These are phyloP conservation scores for Myotis vivesi DNA, from an alignment of 2,797 vertebrate genomes.

Conservation along the genomic window DNA sequence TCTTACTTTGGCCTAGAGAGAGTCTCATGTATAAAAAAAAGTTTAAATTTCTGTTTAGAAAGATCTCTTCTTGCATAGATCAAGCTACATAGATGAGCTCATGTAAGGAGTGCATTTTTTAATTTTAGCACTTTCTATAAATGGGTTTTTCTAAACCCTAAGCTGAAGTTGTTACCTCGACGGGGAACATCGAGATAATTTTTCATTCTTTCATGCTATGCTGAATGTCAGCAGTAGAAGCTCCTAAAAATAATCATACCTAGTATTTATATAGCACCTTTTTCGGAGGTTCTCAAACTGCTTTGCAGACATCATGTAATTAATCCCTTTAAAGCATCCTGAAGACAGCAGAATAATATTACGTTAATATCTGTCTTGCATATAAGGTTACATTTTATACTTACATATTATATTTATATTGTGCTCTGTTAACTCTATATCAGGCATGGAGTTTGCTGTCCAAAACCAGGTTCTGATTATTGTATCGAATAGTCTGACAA, in stretches of 20 bases:
- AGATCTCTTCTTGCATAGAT: conserved; percentile 68
- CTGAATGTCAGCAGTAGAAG: conserved; percentile 76
- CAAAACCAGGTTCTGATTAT: not conserved
- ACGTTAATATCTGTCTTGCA: conserved; percentile 63
- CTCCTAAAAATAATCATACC: conserved; percentile 79
- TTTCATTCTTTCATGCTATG: conserved; percentile 81
- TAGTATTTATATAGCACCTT: conserved; percentile 75
- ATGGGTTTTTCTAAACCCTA: conserved; percentile 74
- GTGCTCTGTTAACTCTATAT: not conserved
- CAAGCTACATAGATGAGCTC: conserved; percentile 61
- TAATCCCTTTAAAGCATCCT: conserved; percentile 66
- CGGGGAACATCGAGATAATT: conserved; percentile 79
- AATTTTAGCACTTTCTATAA: conserved; percentile 80
- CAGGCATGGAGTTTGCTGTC: not conserved
- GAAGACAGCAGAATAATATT: conserved; percentile 57
- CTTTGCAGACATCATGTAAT: conserved; percentile 76
- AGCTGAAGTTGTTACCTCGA: conserved; percentile 74
- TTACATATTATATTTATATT: not conserved
- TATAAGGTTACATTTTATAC: not conserved
- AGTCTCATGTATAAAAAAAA: not conserved
- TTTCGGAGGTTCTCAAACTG: conserved; percentile 70
- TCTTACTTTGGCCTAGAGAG: conserved; percentile 38
- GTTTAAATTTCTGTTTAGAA: conserved; percentile 55
- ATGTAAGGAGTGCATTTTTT: conserved; percentile 68
- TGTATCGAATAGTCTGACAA: not conserved